These are phyloP conservation scores for Lepidochrysops patricia DNA, from an alignment of 2,888 invertebrate species.

Conservation along the genomic window DNA sequence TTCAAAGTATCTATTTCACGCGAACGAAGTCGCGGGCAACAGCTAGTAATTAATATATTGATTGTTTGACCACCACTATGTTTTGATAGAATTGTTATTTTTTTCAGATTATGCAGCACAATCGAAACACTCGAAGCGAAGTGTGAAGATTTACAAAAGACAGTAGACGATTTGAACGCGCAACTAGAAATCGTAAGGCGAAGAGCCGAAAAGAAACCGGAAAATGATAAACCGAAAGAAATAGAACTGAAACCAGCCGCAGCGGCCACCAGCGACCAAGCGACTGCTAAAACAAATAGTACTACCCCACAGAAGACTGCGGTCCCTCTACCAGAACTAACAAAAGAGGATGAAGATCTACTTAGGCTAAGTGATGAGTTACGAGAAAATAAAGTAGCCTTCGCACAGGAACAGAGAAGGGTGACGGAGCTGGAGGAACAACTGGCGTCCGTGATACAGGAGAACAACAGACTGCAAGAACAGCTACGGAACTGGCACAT, in stretches of 20 bases:
- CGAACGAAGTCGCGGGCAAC: too few relatives aligned
- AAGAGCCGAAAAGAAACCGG: slow-evolving; percentile 70
- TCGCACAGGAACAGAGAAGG: slow-evolving; percentile 81
- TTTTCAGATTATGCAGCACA: slow-evolving; percentile 79
- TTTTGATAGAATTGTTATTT: not conserved
- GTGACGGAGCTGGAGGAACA: slow-evolving; percentile 86
- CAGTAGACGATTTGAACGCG: slow-evolving; percentile 82
- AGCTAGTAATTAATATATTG: too few relatives aligned
- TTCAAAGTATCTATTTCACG: too few relatives aligned
- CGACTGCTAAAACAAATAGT: slow-evolving; percentile 27
- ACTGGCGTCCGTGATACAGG: slow-evolving; percentile 79
- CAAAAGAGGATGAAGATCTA: slow-evolving; percentile 68
- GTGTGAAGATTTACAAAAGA: slow-evolving; percentile 88
- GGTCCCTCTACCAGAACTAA: slow-evolving; percentile 63
- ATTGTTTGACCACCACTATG: too few relatives aligned
- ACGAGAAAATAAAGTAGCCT: slow-evolving; percentile 79
- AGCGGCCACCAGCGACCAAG: slow-evolving; percentile 30
- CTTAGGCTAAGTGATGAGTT: slow-evolving; percentile 80
- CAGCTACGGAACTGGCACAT: slow-evolving; percentile 78
- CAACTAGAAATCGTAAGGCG: slow-evolving; percentile 76
- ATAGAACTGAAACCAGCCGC: slow-evolving; percentile 41
- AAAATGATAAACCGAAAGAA: slow-evolving; percentile 62
- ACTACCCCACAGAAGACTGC: slow-evolving; percentile 50
- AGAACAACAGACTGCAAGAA: slow-evolving; percentile 81
- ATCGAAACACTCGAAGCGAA: slow-evolving; percentile 87